Base-by-base conservation (phyloP, 2,797 vertebrate species). In the Platyrinchus mystaceus region DNA sequence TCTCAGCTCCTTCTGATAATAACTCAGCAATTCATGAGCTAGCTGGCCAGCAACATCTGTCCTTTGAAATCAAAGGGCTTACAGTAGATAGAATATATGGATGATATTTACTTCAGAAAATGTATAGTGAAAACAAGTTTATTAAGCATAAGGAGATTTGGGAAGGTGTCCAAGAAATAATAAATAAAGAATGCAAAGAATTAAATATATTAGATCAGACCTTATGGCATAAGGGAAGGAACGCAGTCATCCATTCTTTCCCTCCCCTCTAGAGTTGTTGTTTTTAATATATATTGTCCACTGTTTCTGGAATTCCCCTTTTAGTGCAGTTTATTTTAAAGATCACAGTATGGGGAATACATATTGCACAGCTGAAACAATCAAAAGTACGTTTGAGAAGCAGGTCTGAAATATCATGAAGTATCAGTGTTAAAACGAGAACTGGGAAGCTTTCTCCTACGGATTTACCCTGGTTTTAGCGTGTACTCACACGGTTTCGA, bases 141-240 rank as follows among this genome's bases (percentile, higher is more conserved):
- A 88, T 49, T 76, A 84, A 63, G 41, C 67, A 52, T n/a, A 63
- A 76, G 10, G 67, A 71, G 24, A 73, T 76, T 68, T 79, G 47
- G 41, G 66, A 89, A 85, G 36, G 24, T 39, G n/a, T 19, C 71
- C 9, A 28, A 83, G n/a, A 36, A 58, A 62, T 37, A 80, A 87
- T 55, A 92, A 92, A 87, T 58, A 80, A 85, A n/a, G 27, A 85
- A 85, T 44, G 71, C 10, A 59, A 93, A 84, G 9, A 94, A 95
- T 66, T 44, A 91, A 81, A 78, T 55, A 68, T 34, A 69, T 80
- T 21, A 64, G n/a, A 78, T 84, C 46, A 87, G 34, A 36, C 34
- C 32, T 77, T 37, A 64, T 7, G 46, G 84, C 49, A 66, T 64
- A 56, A 75, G n/a, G 39, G 41, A 58, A 32, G 39, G 56, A 94